Evolutionary conservation across 1,140 invertebrate genomes (phyloP).

Genomic region (Druon quercuslanigerum): DNA sequence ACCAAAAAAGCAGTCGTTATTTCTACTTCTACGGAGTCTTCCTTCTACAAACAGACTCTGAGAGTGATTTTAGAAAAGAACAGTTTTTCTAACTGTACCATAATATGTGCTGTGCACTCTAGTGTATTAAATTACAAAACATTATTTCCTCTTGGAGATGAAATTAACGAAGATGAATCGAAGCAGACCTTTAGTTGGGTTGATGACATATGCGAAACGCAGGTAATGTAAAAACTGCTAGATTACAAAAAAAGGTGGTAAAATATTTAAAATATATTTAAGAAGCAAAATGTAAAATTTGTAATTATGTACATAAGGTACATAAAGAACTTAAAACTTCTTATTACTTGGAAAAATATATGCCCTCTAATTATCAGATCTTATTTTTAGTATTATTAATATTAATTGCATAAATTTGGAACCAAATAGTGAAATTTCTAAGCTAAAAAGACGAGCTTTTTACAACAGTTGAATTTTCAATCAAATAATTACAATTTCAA

Average conservation of each 20-base stretch:
- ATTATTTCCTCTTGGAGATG: conserved; percentile 42
- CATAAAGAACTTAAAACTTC: no score
- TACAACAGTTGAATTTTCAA: no score
- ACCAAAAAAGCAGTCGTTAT: conserved; percentile 77
- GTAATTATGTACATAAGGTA: no score
- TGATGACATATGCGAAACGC: conserved; percentile 71
- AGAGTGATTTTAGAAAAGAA: conserved; percentile 76
- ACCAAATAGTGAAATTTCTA: no score
- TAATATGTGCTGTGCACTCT: conserved; percentile 74
- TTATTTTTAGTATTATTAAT: no score
- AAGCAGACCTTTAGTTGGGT: conserved; percentile 77
- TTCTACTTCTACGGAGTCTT: conserved; percentile 71
- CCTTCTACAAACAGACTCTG: conserved; percentile 73
- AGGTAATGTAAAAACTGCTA: conserved; percentile 48
- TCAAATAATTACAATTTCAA: no score
- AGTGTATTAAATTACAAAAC: conserved; percentile 68
- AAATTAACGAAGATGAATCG: conserved; percentile 69
- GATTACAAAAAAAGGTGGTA: background rate
- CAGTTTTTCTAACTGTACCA: conserved; percentile 74
- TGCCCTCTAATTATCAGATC: no score
- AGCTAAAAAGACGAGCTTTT: no score
- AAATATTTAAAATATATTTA: background rate
- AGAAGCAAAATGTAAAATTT: no score
- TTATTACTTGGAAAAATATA: no score
- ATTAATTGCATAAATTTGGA: no score